Percentiles rank a stretch among this genome's conserved stretches.
Conservation (phyloP, 2,113 vertebrate species). For the Oreocharis arfaki region DNA sequence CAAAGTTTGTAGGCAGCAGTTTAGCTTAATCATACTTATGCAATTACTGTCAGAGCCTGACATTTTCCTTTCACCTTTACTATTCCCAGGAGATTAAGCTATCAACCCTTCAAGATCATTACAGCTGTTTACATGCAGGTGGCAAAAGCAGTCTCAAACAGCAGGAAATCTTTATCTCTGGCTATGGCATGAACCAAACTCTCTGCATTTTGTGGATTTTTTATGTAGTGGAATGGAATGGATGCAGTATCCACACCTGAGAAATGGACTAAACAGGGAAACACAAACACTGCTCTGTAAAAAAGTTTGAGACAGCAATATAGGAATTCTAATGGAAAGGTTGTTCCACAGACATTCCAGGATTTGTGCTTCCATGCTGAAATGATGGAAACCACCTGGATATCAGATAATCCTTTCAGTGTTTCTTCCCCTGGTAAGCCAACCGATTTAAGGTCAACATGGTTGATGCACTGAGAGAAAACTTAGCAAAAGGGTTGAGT, state of each 20-base stretch:
- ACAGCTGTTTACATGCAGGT: constrained; percentile 48
- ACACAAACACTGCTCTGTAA: not conserved
- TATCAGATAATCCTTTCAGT: not conserved
- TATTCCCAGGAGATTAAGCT: constrained; percentile 51
- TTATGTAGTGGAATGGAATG: not conserved
- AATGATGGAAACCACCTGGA: not conserved
- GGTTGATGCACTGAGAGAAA: not conserved
- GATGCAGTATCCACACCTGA: rapidly evolving
- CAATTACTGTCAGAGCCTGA: constrained; percentile 64
- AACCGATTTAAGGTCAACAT: rapidly evolving
- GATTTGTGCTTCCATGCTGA: not conserved
- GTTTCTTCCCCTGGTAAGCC: not conserved
- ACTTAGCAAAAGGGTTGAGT: not conserved
- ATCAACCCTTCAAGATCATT: constrained; percentile 59
- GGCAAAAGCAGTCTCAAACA: constrained; percentile 23
- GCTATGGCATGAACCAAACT: not conserved
- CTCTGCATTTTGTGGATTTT: not conserved
- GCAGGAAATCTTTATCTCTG: not conserved
- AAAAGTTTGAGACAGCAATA: not conserved
- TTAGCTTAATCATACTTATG: constrained; percentile 55
- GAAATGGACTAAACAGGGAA: not conserved
- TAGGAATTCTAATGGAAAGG: not conserved
- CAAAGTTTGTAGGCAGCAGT: constrained; percentile 27
- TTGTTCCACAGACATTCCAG: not conserved
- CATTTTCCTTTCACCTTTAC: constrained; percentile 65